Conservation (phyloP, 2,888 invertebrate genomes). For the Hydrotaea cyrtoneurina region DNA sequence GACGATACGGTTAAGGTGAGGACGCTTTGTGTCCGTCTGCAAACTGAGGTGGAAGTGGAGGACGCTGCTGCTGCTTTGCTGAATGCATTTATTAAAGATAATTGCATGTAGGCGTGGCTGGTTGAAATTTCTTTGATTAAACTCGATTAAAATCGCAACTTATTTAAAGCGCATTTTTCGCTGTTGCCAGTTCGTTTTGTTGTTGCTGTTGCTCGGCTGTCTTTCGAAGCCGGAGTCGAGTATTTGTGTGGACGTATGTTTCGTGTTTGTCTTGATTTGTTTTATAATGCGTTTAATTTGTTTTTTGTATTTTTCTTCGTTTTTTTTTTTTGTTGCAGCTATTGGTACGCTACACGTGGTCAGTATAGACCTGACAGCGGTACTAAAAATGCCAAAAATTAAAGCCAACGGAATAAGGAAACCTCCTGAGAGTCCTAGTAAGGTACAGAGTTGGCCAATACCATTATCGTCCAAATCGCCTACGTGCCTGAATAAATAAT, state of each 20-base stretch:
- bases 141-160: constrained; percentile 69
- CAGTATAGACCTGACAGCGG: no score
- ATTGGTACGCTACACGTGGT: no score
- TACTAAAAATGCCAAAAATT: no score
- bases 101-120: constrained; percentile 69
- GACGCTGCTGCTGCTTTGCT: not conserved
- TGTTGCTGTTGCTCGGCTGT: constrained; percentile 22
- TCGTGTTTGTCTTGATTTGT: constrained; percentile 62
- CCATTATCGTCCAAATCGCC: no score
- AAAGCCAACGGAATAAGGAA: no score
- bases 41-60: not conserved
- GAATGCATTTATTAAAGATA: constrained; percentile 69
- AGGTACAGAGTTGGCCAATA: no score
- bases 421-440: no score
- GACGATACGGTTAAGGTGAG: no score
- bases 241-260: constrained; percentile 47
- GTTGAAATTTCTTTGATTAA: constrained; percentile 70
- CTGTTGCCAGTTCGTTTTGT: not conserved
- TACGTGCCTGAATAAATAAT: no score
- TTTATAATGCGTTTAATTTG: constrained; percentile 64
- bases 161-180: constrained; percentile 64
- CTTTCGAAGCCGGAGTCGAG: not conserved
- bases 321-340: not conserved
- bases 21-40: no score
- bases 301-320: constrained; percentile 41